These are phyloP conservation scores for Dinocampus coccinellae DNA, from an alignment of 2,888 invertebrate species.

Conservation along the genomic window DNA sequence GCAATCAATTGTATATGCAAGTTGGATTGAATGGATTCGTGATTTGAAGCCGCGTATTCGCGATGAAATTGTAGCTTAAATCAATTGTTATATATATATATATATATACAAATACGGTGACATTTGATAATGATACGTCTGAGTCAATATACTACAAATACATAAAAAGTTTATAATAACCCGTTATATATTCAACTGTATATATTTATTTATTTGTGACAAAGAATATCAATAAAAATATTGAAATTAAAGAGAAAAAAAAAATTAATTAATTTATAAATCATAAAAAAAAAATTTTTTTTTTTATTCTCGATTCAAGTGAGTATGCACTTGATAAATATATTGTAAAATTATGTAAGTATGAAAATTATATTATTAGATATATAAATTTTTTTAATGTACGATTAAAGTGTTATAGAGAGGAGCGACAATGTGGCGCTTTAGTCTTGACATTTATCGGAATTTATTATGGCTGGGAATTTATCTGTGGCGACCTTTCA, in stretches of 20 bases:
- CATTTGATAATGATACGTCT: background rate
- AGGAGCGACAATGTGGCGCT: conserved; percentile 11
- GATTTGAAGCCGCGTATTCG: background rate
- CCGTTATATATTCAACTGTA: too few species aligned
- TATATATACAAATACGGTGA: background rate
- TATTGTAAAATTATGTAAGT: background rate
- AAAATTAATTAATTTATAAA: too few species aligned
- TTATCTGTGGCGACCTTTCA: conserved; percentile 6
- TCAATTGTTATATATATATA: background rate
- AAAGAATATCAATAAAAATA: too few species aligned
- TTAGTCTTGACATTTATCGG: conserved; percentile 8
- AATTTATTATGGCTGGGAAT: conserved; percentile 6
- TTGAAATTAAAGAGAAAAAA: too few species aligned
- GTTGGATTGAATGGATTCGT: conserved; percentile 1
- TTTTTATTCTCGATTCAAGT: too few species aligned
- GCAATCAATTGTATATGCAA: background rate
- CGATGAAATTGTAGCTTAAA: conserved; percentile 3
- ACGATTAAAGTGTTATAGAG: background rate
- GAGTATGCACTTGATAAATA: too few species aligned
- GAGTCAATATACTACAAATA: background rate
- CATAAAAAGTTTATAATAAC: background rate
- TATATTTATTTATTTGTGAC: too few species aligned
- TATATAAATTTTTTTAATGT: background rate
- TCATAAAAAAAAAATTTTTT: too few species aligned
- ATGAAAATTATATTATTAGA: conserved; percentile 1